Evolutionary conservation across 2,888 invertebrate genomes (phyloP).

Genomic region (Ommatoiulus sabulosus): DNA sequence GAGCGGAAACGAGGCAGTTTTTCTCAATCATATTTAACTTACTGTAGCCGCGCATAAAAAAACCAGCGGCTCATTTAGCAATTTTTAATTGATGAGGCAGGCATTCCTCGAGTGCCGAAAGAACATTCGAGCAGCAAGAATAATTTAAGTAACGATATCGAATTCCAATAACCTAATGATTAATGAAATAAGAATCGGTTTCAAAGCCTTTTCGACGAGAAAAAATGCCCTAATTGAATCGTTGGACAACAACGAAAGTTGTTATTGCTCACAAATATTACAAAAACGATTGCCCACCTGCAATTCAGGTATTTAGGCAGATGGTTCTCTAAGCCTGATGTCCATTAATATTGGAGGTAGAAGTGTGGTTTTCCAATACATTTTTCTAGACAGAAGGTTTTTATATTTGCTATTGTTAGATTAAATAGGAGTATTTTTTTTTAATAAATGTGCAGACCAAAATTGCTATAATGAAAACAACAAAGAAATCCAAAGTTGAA

Average conservation of each 20-base stretch:
- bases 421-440: not conserved
- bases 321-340: not conserved
- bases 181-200: slow-evolving; percentile 15
- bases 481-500: too few species aligned
- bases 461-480: not conserved
- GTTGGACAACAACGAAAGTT: not conserved
- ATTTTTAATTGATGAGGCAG: slow-evolving; percentile 23
- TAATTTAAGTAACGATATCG: not conserved
- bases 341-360: too few species aligned
- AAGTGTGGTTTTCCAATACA: not conserved
- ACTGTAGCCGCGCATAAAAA: not conserved
- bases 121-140: not conserved
- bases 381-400: not conserved
- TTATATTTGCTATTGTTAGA: not conserved
- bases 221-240: not conserved
- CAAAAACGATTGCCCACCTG: not conserved
- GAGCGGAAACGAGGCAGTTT: not conserved
- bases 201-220: not conserved
- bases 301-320: slow-evolving; percentile 19
- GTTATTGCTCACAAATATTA: not conserved
- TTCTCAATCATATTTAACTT: slow-evolving; percentile 14
- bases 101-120: not conserved
- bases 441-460: not conserved
- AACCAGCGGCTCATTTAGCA: not conserved
- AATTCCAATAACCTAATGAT: slow-evolving; percentile 20